Evolutionary conservation across 2,797 vertebrate genomes (phyloP).

Genomic region (Hylomyscus alleni): DNA sequence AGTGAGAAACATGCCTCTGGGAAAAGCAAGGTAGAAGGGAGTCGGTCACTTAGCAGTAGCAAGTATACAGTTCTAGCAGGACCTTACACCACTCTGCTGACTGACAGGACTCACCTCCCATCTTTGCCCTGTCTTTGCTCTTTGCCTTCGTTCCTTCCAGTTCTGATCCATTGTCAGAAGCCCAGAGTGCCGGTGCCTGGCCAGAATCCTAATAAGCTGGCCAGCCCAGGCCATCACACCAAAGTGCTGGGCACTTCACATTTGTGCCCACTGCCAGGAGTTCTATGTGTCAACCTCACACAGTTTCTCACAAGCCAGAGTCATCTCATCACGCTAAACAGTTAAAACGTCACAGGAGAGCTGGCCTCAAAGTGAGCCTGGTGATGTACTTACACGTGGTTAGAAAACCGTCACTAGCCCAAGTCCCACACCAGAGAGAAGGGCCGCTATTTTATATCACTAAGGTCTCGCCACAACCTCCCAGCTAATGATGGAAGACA

Average conservation of each 20-base stretch:
- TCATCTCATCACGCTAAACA: not conserved
- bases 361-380: not conserved
- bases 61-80: not conserved
- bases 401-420: not conserved
- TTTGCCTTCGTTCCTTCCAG: too few species aligned
- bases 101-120: not conserved
- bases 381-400: not conserved
- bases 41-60: not conserved
- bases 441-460: not conserved
- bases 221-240: fast-evolving
- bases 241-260: too few species aligned
- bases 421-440: not conserved
- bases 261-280: not conserved
- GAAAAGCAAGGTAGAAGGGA: not conserved
- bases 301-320: not conserved
- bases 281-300: not conserved
- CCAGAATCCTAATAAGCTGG: not conserved
- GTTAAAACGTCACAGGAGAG: not conserved
- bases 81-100: not conserved
- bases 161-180: not conserved
- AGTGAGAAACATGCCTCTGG: not conserved
- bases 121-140: not conserved
- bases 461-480: not conserved
- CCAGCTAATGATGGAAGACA: not conserved
- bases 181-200: not conserved